Conservation (phyloP, 2,113 vertebrate genomes). For the Corythaeola cristata region DNA sequence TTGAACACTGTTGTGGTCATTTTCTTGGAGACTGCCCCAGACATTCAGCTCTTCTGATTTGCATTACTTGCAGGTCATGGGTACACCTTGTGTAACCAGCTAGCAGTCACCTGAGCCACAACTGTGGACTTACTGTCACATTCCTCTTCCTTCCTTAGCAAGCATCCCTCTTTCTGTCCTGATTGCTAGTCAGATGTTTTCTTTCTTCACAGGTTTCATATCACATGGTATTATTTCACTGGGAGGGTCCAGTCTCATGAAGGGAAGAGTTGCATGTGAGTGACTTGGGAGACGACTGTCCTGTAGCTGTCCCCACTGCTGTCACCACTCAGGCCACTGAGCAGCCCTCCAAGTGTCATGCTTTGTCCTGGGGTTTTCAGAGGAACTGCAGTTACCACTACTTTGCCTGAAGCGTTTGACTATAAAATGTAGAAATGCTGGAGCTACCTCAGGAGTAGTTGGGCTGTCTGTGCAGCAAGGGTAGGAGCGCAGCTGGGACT, state of each 20-base stretch:
- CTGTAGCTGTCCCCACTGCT: not conserved
- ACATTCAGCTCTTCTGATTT: not conserved
- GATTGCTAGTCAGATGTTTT: not conserved
- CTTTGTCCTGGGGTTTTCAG: not conserved
- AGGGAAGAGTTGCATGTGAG: not conserved
- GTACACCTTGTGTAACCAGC: not conserved
- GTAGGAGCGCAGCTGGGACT: not conserved
- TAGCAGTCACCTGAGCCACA: not conserved
- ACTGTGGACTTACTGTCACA: not conserved
- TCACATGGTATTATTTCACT: not conserved
- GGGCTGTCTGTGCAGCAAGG: not conserved
- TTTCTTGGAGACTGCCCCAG: not conserved
- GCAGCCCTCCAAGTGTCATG: not conserved
- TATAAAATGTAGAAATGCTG: not conserved
- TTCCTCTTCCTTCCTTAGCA: not conserved
- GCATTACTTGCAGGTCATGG: not conserved
- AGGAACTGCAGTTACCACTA: not conserved
- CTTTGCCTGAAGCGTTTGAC: not conserved
- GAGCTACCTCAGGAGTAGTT: not conserved
- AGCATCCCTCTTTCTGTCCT: not conserved
- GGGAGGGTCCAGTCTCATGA: rapidly evolving
- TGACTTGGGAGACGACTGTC: not conserved
- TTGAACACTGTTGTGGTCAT: not conserved
- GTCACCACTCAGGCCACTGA: not conserved
- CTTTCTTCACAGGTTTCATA: not conserved